Conservation (phyloP, 2,113 vertebrate species). For the Anolis sagrei region DNA sequence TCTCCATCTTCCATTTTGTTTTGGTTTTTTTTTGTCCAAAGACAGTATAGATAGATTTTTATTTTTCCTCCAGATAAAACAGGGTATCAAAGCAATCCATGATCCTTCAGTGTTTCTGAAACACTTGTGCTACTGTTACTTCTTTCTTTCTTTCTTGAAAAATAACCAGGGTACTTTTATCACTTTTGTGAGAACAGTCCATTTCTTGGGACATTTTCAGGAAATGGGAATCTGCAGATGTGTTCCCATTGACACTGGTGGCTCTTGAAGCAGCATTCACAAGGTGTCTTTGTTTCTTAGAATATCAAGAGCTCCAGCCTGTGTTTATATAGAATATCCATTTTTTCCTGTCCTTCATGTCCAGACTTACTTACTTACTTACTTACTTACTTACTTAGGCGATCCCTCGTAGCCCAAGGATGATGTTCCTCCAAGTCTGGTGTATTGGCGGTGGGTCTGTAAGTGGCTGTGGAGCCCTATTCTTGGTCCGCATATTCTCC, state of each 20-base stretch:
- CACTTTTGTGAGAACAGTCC: conserved; percentile 12
- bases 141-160: neutral
- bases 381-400: too few species aligned
- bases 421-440: too few species aligned
- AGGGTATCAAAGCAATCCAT: conserved; percentile 27
- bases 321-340: conserved; percentile 11
- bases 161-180: conserved; percentile 7
- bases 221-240: neutral
- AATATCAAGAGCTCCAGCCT: neutral
- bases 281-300: neutral
- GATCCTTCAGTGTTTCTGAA: neutral
- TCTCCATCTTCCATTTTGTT: neutral
- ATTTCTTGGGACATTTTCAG: conserved; percentile 19
- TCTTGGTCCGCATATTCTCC: too few species aligned
- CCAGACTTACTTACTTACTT: too few species aligned
- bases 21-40: neutral
- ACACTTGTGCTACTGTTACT: neutral
- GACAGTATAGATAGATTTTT: neutral
- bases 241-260: neutral
- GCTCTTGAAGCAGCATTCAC: neutral
- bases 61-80: conserved; percentile 17
- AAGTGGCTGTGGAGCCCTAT: too few species aligned
- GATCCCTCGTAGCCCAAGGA: too few species aligned
- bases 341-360: neutral
- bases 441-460: too few species aligned